A percentile compares a stretch with the other conserved stretches of the same genome.
Evolutionary conservation across 2,888 invertebrate species (phyloP).

Genomic region (Acanthosepion esculentum): DNA sequence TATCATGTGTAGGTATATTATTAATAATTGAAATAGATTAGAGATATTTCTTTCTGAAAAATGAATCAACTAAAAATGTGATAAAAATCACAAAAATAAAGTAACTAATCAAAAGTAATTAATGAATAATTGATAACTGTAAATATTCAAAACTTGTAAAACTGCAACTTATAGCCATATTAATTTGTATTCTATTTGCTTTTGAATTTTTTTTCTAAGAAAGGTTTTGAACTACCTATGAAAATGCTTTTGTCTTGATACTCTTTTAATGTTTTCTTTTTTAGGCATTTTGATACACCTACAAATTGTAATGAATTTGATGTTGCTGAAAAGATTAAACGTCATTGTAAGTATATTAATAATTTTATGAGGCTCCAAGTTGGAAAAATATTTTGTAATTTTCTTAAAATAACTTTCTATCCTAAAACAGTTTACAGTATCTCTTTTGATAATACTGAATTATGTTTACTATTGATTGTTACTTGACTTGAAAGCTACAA

Average conservation of each 20-base stretch:
- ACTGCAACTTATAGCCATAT: background rate
- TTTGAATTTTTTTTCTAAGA: background rate
- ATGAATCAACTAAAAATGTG: background rate
- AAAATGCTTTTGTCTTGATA: background rate
- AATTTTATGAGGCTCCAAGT: background rate
- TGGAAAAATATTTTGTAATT: no score
- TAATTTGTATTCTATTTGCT: background rate
- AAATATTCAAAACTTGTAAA: background rate
- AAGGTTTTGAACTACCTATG: background rate
- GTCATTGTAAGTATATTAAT: slow-evolving; percentile 68
- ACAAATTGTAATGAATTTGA: slow-evolving; percentile 72
- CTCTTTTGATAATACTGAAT: background rate
- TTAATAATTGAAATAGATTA: no score
- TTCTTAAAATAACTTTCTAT: no score
- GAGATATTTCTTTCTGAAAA: background rate
- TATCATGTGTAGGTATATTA: no score
- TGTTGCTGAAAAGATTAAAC: slow-evolving; percentile 72
- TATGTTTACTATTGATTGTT: background rate
- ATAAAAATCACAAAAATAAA: background rate
- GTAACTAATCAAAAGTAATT: background rate
- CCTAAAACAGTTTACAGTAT: no score
- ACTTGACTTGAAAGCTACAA: no score
- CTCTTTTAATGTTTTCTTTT: slow-evolving; percentile 47
- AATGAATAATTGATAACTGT: background rate
- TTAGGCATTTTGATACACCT: slow-evolving; percentile 62